Evolutionary conservation across 2,113 vertebrate species (phyloP).

Genomic region (Callocephalon fimbriatum): DNA sequence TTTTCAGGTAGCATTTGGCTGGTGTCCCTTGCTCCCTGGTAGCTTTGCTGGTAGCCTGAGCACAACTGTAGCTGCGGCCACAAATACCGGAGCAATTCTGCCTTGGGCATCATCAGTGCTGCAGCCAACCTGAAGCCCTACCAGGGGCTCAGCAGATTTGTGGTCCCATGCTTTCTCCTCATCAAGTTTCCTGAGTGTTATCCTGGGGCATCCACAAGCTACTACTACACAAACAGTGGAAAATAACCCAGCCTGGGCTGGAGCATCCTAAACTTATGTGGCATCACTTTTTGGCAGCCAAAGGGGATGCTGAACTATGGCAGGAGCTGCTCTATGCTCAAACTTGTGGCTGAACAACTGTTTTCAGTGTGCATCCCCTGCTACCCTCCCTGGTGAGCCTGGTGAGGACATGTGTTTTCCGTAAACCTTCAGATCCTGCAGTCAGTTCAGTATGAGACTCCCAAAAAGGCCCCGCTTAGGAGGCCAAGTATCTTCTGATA

Average conservation of each 20-base stretch:
- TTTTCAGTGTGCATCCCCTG: not conserved
- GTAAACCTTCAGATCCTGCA: not conserved
- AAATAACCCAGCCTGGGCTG: not conserved
- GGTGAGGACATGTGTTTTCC: fast-evolving
- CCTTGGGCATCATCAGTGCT: not conserved
- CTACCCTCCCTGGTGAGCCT: not conserved
- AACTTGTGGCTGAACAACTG: not conserved
- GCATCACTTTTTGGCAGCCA: not conserved
- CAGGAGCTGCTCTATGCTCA: not conserved
- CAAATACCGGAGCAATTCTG: not conserved
- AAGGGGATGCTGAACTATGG: not conserved
- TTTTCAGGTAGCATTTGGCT: not conserved
- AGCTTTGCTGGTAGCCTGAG: not conserved
- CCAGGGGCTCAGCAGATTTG: not conserved
- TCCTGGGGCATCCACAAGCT: not conserved
- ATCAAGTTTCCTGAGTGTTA: not conserved
- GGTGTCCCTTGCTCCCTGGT: not conserved
- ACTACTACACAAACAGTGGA: not conserved
- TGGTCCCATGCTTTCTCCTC: not conserved
- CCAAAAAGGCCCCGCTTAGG: fast-evolving
- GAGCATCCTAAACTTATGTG: fast-evolving
- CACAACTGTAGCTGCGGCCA: not conserved
- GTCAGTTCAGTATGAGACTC: not conserved
- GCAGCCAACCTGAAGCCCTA: not conserved
- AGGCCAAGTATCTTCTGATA: not conserved